Evolutionary conservation across 1,140 invertebrate species (phyloP).

Genomic region (Lordiphosa collinella): DNA sequence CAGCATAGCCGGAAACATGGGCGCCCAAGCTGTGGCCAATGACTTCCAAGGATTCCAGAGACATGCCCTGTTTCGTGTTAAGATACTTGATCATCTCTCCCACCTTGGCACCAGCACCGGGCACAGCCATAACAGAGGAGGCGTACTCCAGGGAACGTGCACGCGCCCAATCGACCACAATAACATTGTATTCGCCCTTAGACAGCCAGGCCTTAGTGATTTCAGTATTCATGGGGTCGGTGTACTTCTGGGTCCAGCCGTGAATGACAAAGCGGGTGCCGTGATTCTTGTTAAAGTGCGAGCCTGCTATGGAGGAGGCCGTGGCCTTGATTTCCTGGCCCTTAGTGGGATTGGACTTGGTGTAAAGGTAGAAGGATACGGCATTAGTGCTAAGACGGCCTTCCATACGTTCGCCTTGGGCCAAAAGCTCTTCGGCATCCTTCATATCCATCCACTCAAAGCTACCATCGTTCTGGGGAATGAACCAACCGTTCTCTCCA

Average conservation of each 20-base stretch:
- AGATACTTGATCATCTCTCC: conserved; percentile 68
- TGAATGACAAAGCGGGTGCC: conserved; percentile 65
- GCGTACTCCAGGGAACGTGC: conserved; percentile 78
- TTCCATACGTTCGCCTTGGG: conserved; percentile 19
- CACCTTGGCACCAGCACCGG: conserved; percentile 78
- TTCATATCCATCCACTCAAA: conserved; percentile 42
- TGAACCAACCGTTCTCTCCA: conserved; percentile 47
- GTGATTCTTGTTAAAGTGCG: conserved; percentile 57
- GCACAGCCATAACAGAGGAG: conserved; percentile 79
- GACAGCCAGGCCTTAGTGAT: conserved; percentile 79
- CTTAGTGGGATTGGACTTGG: conserved; percentile 40
- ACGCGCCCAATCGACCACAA: conserved; percentile 82
- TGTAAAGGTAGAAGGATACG: conserved; percentile 63
- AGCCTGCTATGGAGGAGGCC: conserved; percentile 34
- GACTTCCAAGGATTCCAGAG: conserved; percentile 36
- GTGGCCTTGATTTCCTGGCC: conserved; percentile 35
- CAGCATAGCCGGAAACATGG: conserved; percentile 81
- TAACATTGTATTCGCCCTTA: conserved; percentile 81
- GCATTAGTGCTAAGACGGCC: conserved; percentile 46
- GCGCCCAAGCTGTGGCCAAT: conserved; percentile 79
- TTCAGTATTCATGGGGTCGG: conserved; percentile 48
- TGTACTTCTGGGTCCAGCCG: conserved; percentile 52
- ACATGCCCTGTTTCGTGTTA: conserved; percentile 48
- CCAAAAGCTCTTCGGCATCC: conserved; percentile 42
- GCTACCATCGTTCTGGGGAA: conserved; percentile 34